These are phyloP conservation scores for Cataglyphis rosenhaueri DNA, from an alignment of 2,888 invertebrate species.

Conservation along the genomic window DNA sequence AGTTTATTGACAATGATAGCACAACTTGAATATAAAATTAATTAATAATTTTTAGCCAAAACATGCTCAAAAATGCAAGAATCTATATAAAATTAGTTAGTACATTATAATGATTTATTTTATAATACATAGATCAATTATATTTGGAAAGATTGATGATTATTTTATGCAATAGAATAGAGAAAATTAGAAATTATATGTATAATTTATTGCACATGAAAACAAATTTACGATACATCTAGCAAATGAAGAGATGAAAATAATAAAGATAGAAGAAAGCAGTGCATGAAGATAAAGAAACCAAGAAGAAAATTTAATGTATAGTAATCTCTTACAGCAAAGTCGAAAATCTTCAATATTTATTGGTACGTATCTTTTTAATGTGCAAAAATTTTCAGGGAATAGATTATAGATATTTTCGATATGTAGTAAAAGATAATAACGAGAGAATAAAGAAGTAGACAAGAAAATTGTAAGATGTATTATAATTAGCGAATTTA, in stretches of 20 bases:
- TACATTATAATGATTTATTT: slow-evolving; percentile 3
- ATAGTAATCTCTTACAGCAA: slow-evolving; percentile 12
- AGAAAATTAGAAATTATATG: background rate
- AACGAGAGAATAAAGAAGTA: slow-evolving; percentile 19
- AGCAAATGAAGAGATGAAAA: background rate
- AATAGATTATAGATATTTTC: slow-evolving; percentile 43
- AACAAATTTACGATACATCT: background rate
- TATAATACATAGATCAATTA: slow-evolving; percentile 8
- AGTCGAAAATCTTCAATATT: background rate
- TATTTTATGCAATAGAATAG: slow-evolving; percentile 9
- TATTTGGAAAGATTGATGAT: slow-evolving; percentile 2
- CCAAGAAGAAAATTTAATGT: background rate
- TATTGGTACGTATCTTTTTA: slow-evolving; percentile 32
- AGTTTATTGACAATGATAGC: background rate
- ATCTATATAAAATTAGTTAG: background rate
- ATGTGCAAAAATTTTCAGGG: slow-evolving; percentile 52
- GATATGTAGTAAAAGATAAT: slow-evolving; percentile 18
- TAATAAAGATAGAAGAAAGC: background rate
- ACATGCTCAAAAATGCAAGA: background rate
- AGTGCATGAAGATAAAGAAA: background rate
- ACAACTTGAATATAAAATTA: background rate
- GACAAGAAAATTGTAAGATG: slow-evolving; percentile 34
- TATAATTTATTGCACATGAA: background rate
- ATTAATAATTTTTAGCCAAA: slow-evolving; percentile 6
- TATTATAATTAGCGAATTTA: slow-evolving; percentile 11